These are phyloP conservation scores for Alosa alosa DNA, from an alignment of 2,113 vertebrate species.

Conservation along the genomic window DNA sequence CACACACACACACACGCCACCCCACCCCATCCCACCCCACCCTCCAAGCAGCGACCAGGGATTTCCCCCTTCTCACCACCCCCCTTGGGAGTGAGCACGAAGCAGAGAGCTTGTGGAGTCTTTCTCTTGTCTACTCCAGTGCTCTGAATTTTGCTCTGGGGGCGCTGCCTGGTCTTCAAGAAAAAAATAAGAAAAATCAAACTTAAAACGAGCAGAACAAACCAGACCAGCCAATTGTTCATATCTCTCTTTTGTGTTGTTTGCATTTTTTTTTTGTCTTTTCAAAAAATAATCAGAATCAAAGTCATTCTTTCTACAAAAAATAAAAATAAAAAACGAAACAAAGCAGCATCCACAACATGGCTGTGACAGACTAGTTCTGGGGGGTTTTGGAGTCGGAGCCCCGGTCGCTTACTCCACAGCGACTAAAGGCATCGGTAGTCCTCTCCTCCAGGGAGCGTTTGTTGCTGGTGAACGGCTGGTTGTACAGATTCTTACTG, in stretches of 20 bases:
- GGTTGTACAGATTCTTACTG: slow-evolving; percentile 83
- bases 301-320: background rate
- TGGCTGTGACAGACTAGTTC: slow-evolving; percentile 60
- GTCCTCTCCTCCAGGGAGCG: slow-evolving; percentile 83
- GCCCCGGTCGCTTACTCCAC: slow-evolving; percentile 16
- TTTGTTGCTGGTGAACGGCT: slow-evolving; percentile 84
- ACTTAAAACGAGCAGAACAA: background rate
- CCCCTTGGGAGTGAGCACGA: background rate
- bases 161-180: background rate
- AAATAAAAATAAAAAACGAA: slow-evolving; percentile 25
- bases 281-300: background rate
- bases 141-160: background rate
- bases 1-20: too few relatives aligned
- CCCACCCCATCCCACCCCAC: background rate
- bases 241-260: slow-evolving; percentile 60
- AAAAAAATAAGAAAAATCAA: background rate
- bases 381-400: slow-evolving; percentile 47
- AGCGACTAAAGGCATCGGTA: slow-evolving; percentile 53
- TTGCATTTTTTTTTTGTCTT: slow-evolving; percentile 45
- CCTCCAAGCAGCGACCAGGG: slow-evolving; percentile 7
- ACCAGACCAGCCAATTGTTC: slow-evolving; percentile 19
- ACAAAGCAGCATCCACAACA: slow-evolving; percentile 70
- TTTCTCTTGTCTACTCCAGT: background rate
- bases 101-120: background rate
- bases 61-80: background rate